Conservation (phyloP, 2,113 vertebrate species). For the Ondatra zibethicus region DNA sequence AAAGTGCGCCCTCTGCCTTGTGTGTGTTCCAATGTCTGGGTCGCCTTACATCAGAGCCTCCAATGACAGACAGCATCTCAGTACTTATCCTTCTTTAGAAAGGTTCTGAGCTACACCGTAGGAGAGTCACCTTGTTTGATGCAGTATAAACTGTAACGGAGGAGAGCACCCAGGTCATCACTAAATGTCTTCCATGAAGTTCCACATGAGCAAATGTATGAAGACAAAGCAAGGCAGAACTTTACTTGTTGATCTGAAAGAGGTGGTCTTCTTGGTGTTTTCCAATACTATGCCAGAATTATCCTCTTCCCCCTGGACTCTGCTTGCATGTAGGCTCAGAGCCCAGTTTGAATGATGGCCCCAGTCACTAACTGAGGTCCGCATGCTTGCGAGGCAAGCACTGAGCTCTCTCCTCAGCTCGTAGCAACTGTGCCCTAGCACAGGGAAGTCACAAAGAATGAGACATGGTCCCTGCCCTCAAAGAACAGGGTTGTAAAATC, state of each 20-base stretch:
- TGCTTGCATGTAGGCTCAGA: background rate
- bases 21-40: background rate
- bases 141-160: background rate
- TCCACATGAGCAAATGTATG: background rate
- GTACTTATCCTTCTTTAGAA: background rate
- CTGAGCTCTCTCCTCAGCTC: background rate
- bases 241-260: background rate
- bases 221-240: background rate
- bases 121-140: background rate
- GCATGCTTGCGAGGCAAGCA: background rate
- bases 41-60: background rate
- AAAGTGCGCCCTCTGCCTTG: rapidly evolving
- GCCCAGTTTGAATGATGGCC: background rate
- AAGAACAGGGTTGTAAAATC: background rate
- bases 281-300: background rate
- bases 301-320: background rate
- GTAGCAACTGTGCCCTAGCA: background rate
- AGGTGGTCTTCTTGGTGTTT: background rate
- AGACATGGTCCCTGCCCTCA: background rate
- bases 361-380: too few relatives aligned
- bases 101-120: background rate
- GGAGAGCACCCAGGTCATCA: background rate
- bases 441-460: background rate
- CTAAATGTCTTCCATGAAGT: background rate
- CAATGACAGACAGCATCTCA: background rate